A percentile compares a stretch with the other conserved stretches of the same genome.
These are phyloP conservation scores for Chamaetylas fuelleborni DNA, from an alignment of 2,113 vertebrate genomes.

Conservation along the genomic window DNA sequence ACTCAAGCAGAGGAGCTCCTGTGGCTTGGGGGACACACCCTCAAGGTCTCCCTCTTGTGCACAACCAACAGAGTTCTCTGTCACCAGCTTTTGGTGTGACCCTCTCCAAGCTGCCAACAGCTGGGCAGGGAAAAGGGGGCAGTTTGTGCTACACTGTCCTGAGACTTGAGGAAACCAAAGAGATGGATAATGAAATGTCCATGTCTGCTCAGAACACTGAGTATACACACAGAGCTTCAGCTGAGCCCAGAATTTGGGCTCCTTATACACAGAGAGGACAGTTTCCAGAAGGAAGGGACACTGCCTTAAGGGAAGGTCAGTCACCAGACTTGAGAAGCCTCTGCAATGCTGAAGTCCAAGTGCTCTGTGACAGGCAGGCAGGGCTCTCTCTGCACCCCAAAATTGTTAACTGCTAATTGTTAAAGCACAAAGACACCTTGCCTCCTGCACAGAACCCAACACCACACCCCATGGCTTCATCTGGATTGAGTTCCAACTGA, in stretches of 20 bases:
- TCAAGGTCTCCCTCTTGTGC: neutral
- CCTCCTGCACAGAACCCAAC: neutral
- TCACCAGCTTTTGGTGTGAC: neutral
- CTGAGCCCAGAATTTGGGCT: neutral
- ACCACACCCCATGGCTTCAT: rapidly evolving
- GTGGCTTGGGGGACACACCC: neutral
- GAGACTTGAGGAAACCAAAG: neutral
- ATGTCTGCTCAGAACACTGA: neutral
- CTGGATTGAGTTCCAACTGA: rapidly evolving
- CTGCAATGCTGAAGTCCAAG: no score
- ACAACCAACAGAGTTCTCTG: neutral
- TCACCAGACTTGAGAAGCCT: no score
- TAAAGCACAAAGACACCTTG: no score
- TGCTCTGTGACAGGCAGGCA: neutral
- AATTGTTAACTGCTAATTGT: no score
- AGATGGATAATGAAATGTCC: neutral
- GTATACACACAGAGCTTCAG: neutral
- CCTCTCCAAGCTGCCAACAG: neutral
- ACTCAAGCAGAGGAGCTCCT: neutral
- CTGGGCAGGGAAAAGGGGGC: neutral
- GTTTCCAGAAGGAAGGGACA: no score
- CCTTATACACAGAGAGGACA: neutral
- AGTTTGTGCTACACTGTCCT: neutral
- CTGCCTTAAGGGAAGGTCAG: no score
- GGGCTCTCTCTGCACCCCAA: rapidly evolving